Conservation (phyloP, 2,797 vertebrate species). For the Crypturellus tataupa region DNA sequence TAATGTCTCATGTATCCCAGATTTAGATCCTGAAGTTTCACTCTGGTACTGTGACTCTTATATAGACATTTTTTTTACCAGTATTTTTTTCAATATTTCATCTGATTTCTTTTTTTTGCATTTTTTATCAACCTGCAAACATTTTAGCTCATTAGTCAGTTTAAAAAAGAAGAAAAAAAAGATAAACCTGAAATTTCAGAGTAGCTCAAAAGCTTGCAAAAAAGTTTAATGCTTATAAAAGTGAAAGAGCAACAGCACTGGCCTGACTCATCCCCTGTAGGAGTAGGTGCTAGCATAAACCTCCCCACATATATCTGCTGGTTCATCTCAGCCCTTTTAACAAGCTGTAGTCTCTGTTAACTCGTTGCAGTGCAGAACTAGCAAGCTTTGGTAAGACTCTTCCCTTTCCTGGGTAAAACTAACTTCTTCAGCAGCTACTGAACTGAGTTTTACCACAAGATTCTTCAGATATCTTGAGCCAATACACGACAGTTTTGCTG, state of each 20-base stretch:
- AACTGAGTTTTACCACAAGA: neutral
- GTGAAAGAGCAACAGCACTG: conserved; percentile 57
- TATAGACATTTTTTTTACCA: neutral
- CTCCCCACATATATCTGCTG: conserved; percentile 52
- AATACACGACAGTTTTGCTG: neutral
- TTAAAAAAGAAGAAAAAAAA: neutral
- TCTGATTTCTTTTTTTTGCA: neutral
- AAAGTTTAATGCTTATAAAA: conserved; percentile 29
- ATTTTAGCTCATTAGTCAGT: neutral
- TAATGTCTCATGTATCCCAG: neutral
- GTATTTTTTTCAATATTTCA: neutral
- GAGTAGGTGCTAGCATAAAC: conserved; percentile 69
- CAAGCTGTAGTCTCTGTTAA: conserved; percentile 21
- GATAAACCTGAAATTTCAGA: conserved; percentile 16
- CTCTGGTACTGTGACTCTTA: neutral
- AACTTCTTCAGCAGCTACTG: neutral
- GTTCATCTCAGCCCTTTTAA: conserved; percentile 64
- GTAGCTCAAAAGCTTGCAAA: neutral
- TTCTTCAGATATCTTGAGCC: neutral
- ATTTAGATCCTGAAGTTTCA: neutral
- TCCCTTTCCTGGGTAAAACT: conserved; percentile 3
- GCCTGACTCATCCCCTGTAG: conserved; percentile 71
- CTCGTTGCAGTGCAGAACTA: neutral
- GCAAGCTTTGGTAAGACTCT: neutral
- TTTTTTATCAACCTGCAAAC: neutral